A percentile compares a stretch with the other conserved stretches of the same genome.
Conservation (phyloP, 2,797 vertebrate genomes). For the Gymnothorax reevesii region DNA sequence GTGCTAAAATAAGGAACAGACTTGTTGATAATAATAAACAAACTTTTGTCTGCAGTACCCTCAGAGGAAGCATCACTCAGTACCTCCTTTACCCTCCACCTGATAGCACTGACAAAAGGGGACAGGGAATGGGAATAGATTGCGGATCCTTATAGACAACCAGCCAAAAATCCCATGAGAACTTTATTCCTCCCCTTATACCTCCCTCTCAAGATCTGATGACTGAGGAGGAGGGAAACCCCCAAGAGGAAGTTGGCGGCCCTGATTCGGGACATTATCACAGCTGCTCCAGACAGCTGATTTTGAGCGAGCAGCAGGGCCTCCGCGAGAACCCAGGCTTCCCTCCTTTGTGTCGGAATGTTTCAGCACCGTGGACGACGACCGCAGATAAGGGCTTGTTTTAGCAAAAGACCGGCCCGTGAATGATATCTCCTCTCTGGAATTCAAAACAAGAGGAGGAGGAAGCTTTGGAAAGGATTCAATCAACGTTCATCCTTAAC, state of each 20-base stretch:
- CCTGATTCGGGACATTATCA: conserved; percentile 31
- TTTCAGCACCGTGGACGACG: conserved; percentile 50
- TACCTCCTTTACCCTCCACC: conserved; percentile 29
- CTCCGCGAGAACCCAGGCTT: conserved; percentile 55
- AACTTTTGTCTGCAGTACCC: conserved; percentile 41
- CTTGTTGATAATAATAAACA: conserved; percentile 21
- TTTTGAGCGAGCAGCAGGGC: not conserved
- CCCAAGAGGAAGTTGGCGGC: conserved; percentile 52
- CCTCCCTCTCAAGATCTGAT: conserved; percentile 43
- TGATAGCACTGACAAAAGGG: conserved; percentile 65
- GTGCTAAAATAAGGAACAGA: not conserved
- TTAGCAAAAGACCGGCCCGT: conserved; percentile 21
- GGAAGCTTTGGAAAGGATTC: not conserved
- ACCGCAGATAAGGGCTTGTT: conserved; percentile 43
- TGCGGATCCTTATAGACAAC: conserved; percentile 60
- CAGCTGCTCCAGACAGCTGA: not conserved
- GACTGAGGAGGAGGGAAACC: conserved; percentile 70
- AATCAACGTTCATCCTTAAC: not conserved
- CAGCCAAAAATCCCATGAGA: conserved; percentile 45
- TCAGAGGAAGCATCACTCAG: conserved; percentile 68
- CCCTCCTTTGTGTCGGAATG: conserved; percentile 59
- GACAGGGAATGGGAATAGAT: conserved; percentile 56
- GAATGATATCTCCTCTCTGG: conserved; percentile 25
- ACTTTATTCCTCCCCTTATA: conserved; percentile 22
- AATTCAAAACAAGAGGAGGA: not conserved